These are phyloP conservation scores for Naso thynnoides DNA, from an alignment of 2,797 vertebrate genomes.

Conservation along the genomic window DNA sequence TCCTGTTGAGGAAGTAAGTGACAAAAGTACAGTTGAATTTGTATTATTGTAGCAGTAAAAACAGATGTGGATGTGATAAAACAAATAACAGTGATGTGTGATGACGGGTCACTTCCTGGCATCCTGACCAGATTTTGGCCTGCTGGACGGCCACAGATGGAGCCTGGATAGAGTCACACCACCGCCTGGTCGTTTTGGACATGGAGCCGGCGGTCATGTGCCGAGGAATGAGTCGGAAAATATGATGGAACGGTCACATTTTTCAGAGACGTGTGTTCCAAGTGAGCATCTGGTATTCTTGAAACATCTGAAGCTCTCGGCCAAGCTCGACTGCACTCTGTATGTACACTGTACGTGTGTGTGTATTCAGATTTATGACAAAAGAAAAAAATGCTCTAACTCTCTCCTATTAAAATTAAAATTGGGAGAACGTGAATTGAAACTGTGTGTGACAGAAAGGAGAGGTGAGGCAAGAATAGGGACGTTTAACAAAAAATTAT, in stretches of 20 bases:
- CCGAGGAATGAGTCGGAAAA: constrained; percentile 67
- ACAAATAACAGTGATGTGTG: constrained; percentile 3
- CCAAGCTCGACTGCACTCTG: constrained; percentile 10
- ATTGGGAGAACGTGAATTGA: constrained; percentile 6
- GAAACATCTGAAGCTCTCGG: constrained; percentile 57
- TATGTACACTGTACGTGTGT: constrained; percentile 5
- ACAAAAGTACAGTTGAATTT: not conserved
- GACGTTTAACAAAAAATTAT: constrained; percentile 33
- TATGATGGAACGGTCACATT: constrained; percentile 68
- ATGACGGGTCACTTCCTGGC: not conserved
- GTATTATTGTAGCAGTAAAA: too few relatives aligned
- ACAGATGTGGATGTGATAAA: not conserved
- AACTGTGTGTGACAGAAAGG: not conserved
- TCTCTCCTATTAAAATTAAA: constrained; percentile 3
- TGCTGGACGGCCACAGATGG: constrained; percentile 30
- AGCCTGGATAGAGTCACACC: constrained; percentile 45
- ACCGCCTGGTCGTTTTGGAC: constrained; percentile 57
- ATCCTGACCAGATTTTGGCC: not conserved
- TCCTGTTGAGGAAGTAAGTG: not conserved
- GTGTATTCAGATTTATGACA: constrained; percentile 3
- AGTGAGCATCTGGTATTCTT: constrained; percentile 77
- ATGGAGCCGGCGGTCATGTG: constrained; percentile 54
- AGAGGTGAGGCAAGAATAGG: constrained; percentile 8
- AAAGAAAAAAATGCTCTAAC: too few relatives aligned
- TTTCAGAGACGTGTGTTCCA: constrained; percentile 54